Evolutionary conservation across 1,140 invertebrate species (phyloP), one percentile per base, ranked within the genome.

Genomic region (Cotesia vestalis): DNA sequence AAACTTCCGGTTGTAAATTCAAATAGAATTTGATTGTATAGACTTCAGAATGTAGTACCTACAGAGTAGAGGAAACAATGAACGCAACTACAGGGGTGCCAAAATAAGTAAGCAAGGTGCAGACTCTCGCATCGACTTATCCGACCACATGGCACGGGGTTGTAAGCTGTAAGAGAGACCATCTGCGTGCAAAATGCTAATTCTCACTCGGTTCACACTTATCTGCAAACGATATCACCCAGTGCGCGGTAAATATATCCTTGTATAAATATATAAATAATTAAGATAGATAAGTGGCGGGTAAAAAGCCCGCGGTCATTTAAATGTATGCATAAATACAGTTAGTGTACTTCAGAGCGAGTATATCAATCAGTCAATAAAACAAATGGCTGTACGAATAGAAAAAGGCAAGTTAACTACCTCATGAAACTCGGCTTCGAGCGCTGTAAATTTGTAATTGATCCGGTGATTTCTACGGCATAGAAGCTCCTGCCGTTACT

Each of bases 121-220:
- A 71, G 63, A 67, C 69, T 73, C 71, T 66, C 64, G 38, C 70
- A 73, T 71, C 59, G 55, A 71, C 71, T 72, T 64, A 76, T 76
- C 59, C 51, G 34, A 14, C 67, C 75, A 76, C 71, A 76, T 76
- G 75, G 75, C 72, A 66, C 59, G 59, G 14, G 53, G 46, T 55
- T 40, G 52, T 52, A 14, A 38, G 69, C 38, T 40, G 52, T 52
- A 14, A 38, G 69, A 61, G 64, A 64, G 76, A 71, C 77, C 79
- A 80, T 80, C 77, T 80, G 77, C 72, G 73, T 76, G 75, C 75
- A 77, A 80, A 80, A 80, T 79, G 78, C 78, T 79, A 80, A 80
- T 80, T 73, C 57, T 73, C 59, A 69, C 60, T 71, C 67, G 64
- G 68, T 51, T 71, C 73, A 63, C 71, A 73, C 61, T 67, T 79